Percentiles rank a stretch among this genome's conserved stretches.
Evolutionary conservation across 2,113 vertebrate species (phyloP).

Genomic region (Aramus guarauna): DNA sequence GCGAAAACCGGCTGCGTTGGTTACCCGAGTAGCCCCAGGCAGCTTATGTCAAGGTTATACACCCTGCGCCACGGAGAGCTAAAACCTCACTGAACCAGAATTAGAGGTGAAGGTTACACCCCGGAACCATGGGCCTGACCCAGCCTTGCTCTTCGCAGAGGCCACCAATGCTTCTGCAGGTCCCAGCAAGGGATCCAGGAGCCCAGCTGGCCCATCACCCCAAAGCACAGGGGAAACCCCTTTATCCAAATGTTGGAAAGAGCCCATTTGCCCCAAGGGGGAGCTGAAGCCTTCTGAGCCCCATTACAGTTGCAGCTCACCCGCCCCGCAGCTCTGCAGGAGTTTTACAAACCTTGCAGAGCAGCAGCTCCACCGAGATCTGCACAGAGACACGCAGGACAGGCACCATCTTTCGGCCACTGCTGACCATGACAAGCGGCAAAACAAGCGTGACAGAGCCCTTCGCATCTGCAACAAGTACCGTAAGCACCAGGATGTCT

Average conservation of each 20-base stretch:
- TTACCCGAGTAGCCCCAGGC: not conserved
- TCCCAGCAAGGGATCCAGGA: not conserved
- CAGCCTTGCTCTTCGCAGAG: not conserved
- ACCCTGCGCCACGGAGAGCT: not conserved
- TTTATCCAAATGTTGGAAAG: fast-evolving
- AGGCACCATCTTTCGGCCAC: constrained; percentile 52
- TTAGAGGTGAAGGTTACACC: not conserved
- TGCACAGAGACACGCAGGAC: not conserved
- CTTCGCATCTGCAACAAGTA: not conserved
- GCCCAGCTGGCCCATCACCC: not conserved
- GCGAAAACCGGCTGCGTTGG: not conserved
- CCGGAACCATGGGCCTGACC: not conserved
- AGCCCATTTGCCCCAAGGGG: too few species aligned
- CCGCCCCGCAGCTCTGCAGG: not conserved
- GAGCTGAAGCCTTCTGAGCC: not conserved
- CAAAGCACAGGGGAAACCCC: not conserved
- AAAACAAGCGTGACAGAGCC: not conserved
- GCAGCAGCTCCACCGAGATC: not conserved
- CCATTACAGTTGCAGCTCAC: not conserved
- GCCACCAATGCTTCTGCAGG: not conserved
- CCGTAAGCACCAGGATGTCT: not conserved
- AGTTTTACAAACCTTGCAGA: not conserved
- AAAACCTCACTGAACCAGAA: not conserved
- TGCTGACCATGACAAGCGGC: constrained; percentile 31
- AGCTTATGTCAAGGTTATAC: not conserved